Evolutionary conservation across 2,797 vertebrate species (phyloP), one percentile per base, ranked within the genome.

Genomic region (Ambastaia sidthimunki): DNA sequence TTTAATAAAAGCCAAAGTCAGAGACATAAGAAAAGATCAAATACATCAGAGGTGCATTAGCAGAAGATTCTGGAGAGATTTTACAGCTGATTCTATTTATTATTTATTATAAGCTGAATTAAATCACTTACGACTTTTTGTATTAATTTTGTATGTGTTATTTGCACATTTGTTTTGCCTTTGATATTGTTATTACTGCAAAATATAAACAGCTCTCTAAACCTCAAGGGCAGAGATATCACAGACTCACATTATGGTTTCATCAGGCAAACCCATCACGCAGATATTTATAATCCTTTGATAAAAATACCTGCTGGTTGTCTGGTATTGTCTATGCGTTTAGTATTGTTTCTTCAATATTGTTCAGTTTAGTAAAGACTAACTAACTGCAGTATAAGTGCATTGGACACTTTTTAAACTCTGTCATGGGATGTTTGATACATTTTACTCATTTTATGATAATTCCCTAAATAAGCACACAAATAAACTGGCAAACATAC

Each of bases 1-100:
- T 76, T 76, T 59, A 47, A 44, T 41, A 31, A 67, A 67, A 67
- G 63, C 34, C 62, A 68, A 76, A 68, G 65, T 68, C 65, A 57
- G 47, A 74, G 16, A 50, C 13, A 66, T 7, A 34, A 3, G 12
- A 57, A 23, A 41, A 37, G 48, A 25, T 25, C 62, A 41, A 31
- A 67, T 41, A 12, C 1, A 16, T 67, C 37, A 18, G 34, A 41
- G 28, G 55, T 67, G 2, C 25, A 28, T 15, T 60, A 55, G 31
- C 19, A 41, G 55, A 69, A 16, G 50, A 2, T 34, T n/a, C 19
- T 18, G 37, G 4, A 16, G 16, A 37, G 47, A 71, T 65, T 54
- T 71, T 63, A 63, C 69, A 21, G 48, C 60, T 57, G 34, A 75
- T 48, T 37, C 55, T 4, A 3, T 72, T 44, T 34, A 68, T 31